phyloP scores from a whole-genome alignment of 2,888 invertebrate genomes.

The Rhyacophila evoluta region DNA sequence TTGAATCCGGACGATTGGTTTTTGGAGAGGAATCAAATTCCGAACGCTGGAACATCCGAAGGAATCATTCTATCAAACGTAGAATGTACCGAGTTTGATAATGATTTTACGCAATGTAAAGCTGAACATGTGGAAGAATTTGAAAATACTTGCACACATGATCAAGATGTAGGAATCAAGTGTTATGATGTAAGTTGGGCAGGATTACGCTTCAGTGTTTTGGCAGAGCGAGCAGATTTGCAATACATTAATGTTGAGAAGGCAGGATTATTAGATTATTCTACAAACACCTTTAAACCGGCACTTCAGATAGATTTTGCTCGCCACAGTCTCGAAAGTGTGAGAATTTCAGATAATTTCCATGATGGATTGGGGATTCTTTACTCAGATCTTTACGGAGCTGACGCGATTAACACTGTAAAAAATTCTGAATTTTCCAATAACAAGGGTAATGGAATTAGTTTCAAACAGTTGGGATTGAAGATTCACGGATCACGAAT shows the following conservation, averaged over 20 bases:
- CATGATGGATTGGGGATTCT: constrained; percentile 94
- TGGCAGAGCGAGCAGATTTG: constrained; percentile 88
- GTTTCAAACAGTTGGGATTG: constrained; percentile 89
- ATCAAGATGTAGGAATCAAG: constrained; percentile 88
- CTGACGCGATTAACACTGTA: constrained; percentile 83
- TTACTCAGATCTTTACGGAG: constrained; percentile 93
- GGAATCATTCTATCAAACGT: constrained; percentile 88
- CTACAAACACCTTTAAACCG: constrained; percentile 87
- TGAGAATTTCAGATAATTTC: constrained; percentile 85
- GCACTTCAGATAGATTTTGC: constrained; percentile 91
- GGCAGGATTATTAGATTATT: constrained; percentile 94
- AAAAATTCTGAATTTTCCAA: constrained; percentile 86
- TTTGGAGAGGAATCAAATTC: constrained; percentile 84
- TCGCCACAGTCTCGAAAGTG: constrained; percentile 84
- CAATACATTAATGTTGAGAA: constrained; percentile 90
- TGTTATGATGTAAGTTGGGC: constrained; percentile 96
- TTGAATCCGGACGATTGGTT: constrained; percentile 94
- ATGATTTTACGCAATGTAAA: constrained; percentile 89
- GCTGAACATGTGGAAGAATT: constrained; percentile 83
- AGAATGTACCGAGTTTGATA: constrained; percentile 90
- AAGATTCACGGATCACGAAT: constrained; percentile 82
- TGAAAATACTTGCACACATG: constrained; percentile 89
- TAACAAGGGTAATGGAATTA: constrained; percentile 90
- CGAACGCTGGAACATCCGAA: constrained; percentile 81
- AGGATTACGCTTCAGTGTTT: constrained; percentile 89